These are phyloP conservation scores for Sceliomorpha sp. DNA, from an alignment of 2,888 invertebrate genomes.

Conservation along the genomic window DNA sequence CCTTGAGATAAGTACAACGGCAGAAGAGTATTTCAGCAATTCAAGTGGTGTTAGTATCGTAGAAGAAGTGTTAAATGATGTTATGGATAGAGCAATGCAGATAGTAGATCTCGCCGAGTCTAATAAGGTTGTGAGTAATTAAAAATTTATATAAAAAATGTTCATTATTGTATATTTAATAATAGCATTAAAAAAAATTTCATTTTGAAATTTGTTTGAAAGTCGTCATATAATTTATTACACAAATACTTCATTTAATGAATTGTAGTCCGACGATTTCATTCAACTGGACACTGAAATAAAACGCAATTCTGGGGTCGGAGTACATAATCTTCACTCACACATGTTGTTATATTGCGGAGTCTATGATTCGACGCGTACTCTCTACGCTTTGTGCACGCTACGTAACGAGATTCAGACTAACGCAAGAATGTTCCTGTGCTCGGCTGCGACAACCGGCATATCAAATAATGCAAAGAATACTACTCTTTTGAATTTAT, in stretches of 20 bases:
- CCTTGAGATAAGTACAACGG: constrained; percentile 83
- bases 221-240: too few species aligned
- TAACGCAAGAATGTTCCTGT: constrained; percentile 87
- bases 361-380: constrained; percentile 88
- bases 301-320: constrained; percentile 71
- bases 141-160: too few species aligned
- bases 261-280: constrained; percentile 68
- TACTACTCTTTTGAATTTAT: constrained; percentile 83
- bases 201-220: neutral
- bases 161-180: neutral
- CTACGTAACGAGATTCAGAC: constrained; percentile 87
- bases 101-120: constrained; percentile 69
- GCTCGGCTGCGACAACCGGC: constrained; percentile 88
- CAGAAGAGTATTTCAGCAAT: constrained; percentile 85
- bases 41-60: constrained; percentile 81
- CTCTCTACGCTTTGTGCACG: constrained; percentile 87
- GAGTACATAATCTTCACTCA: constrained; percentile 89
- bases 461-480: constrained; percentile 82
- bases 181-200: neutral
- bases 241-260: too few species aligned
- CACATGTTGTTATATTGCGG: constrained; percentile 91
- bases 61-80: constrained; percentile 83
- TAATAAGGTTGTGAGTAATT: constrained; percentile 64
- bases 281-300: constrained; percentile 67
- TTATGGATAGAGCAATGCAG: constrained; percentile 82